Percentiles rank a stretch among this genome's conserved stretches.
Conservation (phyloP, 2,797 vertebrate species). For the Spheniscus humboldti region DNA sequence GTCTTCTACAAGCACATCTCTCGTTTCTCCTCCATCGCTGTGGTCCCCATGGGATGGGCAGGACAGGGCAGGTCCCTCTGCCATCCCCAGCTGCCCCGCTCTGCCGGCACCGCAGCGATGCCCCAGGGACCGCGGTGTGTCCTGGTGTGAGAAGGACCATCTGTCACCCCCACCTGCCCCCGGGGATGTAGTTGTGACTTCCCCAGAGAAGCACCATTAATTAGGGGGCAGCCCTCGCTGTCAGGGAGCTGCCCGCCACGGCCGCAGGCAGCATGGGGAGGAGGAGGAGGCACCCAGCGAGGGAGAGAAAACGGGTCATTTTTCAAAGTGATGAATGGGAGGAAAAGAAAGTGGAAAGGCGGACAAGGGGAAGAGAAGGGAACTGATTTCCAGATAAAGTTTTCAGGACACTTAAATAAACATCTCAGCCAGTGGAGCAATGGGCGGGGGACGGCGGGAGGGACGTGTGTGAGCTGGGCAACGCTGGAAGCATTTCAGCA, state of each 20-base stretch:
- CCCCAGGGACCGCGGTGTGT: fast-evolving
- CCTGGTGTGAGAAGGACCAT: neutral
- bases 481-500: neutral
- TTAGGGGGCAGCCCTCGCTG: conserved; percentile 1
- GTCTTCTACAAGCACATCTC: neutral
- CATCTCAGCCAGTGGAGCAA: neutral
- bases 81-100: neutral
- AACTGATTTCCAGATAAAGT: conserved; percentile 61
- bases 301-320: neutral
- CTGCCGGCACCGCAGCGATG: fast-evolving
- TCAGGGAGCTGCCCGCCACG: neutral
- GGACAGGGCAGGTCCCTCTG: neutral
- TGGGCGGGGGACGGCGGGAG: fast-evolving
- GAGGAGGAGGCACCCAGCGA: neutral
- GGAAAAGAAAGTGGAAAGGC: conserved; percentile 62
- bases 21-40: neutral
- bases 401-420: conserved; percentile 62
- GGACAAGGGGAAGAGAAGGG: conserved; percentile 47
- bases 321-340: conserved; percentile 68
- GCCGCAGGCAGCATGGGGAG: neutral
- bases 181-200: neutral
- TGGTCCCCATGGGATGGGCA: neutral
- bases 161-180: neutral
- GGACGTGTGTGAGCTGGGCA: neutral
- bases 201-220: conserved; percentile 2